Evolutionary conservation across 2,888 invertebrate species (phyloP), one percentile per base, ranked within the genome.

Genomic region (Fragum fragum): DNA sequence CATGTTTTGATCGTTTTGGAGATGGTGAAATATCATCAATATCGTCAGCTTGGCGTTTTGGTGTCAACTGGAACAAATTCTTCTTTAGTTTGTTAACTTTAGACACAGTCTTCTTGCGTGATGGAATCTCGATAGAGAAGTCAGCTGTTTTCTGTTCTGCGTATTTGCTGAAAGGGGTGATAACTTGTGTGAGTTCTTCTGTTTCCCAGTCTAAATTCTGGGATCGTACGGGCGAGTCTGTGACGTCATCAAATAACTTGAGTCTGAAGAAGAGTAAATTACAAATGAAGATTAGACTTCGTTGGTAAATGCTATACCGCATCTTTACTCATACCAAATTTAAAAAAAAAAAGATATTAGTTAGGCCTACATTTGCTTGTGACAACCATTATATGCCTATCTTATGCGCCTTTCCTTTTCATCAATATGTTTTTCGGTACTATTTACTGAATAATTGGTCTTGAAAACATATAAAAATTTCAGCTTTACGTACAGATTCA

Each of bases 1-100:
- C 26, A 26, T 11, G 26, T 26, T 26, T 57, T 18, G 23, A 23
- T 26, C 57, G 21, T 57, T 57, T 26, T 21, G 23, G 57, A 57
- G 47, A 47, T 18, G 47, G 26, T 57, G 16, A 23, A 26, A 47
- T 47, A 5, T 57, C 57, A 57, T 28, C 57, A 55, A 72, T 72
- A 23, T 75, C 76, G 52, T 82, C 73, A 23, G 71, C 70, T 32
- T 57, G 69, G 32, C 79, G 79, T 61, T 79, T 83, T 23, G 28
- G 26, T 57, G 47, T 47, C 16, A 47, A 5, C 72, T 57, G 14
- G 76, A 68, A 53, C 76, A 83, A 55, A 76, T 72, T 42, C 77
- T 68, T 74, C 77, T 76, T 52, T 76, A 57, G 6, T 47, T 28
- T 42, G 52, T 68, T 32, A n/a, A 39, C n/a, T 55, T 16, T 26